Percentiles rank a stretch among this genome's conserved stretches.
phyloP scores from a whole-genome alignment of 2,113 vertebrate genomes.

The Scomber scombrus region DNA sequence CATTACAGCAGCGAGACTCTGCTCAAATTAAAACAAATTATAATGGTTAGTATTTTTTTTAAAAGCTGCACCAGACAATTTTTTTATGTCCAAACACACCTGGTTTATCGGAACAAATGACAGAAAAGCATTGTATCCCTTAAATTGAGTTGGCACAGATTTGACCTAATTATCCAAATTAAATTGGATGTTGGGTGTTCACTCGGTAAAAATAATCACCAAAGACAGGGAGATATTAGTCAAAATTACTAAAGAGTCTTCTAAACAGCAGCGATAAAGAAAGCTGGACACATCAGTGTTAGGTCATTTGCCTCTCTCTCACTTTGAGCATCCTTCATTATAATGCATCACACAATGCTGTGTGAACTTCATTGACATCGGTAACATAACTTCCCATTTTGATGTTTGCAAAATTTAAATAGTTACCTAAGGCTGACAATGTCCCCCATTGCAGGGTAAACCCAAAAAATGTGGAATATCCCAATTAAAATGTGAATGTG shows the following conservation, averaged over 20 bases:
- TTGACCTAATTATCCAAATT: not conserved
- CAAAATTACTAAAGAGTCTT: not conserved
- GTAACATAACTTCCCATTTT: not conserved
- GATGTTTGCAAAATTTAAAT: constrained; percentile 23
- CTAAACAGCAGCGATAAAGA: no score
- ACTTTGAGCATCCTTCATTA: not conserved
- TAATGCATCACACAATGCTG: not conserved
- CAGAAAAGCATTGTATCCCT: not conserved
- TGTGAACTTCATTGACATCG: not conserved
- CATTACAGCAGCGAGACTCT: not conserved
- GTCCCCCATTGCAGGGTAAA: constrained; percentile 5
- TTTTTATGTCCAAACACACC: not conserved
- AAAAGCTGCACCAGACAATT: not conserved
- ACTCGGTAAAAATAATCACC: not conserved
- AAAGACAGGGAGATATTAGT: not conserved
- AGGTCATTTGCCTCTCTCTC: not conserved
- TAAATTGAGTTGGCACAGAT: not conserved
- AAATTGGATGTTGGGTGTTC: not conserved
- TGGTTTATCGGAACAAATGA: not conserved
- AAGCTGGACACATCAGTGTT: no score
- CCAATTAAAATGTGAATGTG: constrained; percentile 53
- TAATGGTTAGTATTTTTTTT: not conserved
- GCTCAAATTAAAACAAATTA: not conserved
- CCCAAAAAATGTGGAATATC: constrained; percentile 12
- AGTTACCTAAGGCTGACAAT: constrained; percentile 22